Evolutionary conservation across 2,888 invertebrate genomes (phyloP).

Genomic region (Tachina lurida): DNA sequence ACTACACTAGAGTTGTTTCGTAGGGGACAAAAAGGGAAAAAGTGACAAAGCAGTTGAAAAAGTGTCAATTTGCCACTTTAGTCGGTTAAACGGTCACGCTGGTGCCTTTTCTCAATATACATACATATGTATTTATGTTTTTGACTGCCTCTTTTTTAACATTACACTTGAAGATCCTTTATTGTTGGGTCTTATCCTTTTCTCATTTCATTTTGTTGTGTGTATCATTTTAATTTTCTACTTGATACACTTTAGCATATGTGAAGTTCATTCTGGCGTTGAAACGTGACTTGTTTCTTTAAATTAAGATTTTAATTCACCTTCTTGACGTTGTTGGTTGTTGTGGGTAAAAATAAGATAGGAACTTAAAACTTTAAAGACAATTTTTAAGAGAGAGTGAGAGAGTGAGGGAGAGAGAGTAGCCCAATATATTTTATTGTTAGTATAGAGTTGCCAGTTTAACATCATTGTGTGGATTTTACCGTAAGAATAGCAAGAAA

Average conservation of each 20-base stretch:
- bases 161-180: slow-evolving; percentile 16
- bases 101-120: background rate
- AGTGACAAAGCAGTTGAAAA: too few relatives aligned
- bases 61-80: too few relatives aligned
- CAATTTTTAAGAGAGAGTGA: slow-evolving; percentile 12
- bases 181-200: background rate
- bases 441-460: slow-evolving; percentile 2
- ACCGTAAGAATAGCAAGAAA: too few relatives aligned
- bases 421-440: slow-evolving; percentile 9
- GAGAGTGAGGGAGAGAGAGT: background rate
- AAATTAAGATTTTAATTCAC: slow-evolving; percentile 1
- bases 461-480: too few relatives aligned
- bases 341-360: background rate
- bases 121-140: slow-evolving; percentile 9
- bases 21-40: too few relatives aligned
- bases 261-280: slow-evolving; percentile 68
- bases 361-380: slow-evolving; percentile 30
- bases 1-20: too few relatives aligned
- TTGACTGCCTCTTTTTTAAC: slow-evolving; percentile 18
- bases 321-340: background rate
- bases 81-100: too few relatives aligned
- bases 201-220: background rate
- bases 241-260: slow-evolving; percentile 64
- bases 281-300: slow-evolving; percentile 68
- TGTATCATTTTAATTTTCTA: slow-evolving; percentile 34